These are phyloP conservation scores for Sebastes elongatus DNA, from an alignment of 2,797 vertebrate species.

Conservation along the genomic window DNA sequence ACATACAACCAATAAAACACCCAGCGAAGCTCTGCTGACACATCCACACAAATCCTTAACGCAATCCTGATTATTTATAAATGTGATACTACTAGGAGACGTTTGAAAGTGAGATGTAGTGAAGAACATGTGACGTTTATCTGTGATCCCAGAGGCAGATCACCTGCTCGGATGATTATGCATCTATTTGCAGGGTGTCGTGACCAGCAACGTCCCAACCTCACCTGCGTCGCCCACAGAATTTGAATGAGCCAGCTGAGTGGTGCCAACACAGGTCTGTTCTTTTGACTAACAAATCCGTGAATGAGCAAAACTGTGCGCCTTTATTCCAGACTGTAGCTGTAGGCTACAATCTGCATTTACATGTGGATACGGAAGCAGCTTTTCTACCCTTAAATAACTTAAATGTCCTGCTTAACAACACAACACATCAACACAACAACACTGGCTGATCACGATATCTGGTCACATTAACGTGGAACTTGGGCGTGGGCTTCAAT, in stretches of 20 bases:
- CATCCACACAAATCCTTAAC: neutral
- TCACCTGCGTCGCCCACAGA: constrained; percentile 20
- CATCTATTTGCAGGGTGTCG: constrained; percentile 30
- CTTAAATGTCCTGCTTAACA: neutral
- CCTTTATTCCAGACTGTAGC: neutral
- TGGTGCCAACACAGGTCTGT: neutral
- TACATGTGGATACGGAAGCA: neutral
- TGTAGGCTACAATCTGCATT: neutral
- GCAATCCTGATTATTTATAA: neutral
- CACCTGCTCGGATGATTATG: constrained; percentile 24
- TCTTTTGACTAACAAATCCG: constrained; percentile 30
- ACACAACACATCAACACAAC: neutral
- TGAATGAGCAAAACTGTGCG: neutral
- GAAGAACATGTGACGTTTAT: neutral
- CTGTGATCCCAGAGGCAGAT: neutral
- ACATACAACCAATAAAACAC: neutral
- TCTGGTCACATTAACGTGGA: neutral
- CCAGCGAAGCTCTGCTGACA: neutral
- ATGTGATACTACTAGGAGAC: neutral
- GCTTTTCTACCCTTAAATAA: neutral
- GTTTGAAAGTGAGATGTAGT: neutral
- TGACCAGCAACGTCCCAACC: neutral
- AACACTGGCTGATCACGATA: neutral
- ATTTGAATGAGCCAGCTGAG: constrained; percentile 47
- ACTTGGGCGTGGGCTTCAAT: neutral